Percentiles rank a stretch among this genome's conserved stretches.
These are phyloP conservation scores for Chalcis sispes DNA, from an alignment of 2,888 invertebrate genomes.

Conservation along the genomic window DNA sequence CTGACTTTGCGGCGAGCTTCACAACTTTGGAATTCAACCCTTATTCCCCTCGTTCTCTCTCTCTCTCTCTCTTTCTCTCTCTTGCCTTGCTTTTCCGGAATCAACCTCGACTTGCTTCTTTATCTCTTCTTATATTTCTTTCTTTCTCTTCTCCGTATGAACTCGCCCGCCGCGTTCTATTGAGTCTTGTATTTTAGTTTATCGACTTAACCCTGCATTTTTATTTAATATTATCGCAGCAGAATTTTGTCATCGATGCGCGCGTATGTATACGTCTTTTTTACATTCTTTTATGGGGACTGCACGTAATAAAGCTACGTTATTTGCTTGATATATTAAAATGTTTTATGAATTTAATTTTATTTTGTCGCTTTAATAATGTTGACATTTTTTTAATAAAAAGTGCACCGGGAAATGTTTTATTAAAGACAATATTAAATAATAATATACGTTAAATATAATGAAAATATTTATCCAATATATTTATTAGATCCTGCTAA, in stretches of 20 bases:
- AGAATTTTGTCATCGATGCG: conserved; percentile 44
- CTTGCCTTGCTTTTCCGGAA: conserved; percentile 1
- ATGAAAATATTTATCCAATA: too few relatives aligned
- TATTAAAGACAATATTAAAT: too few relatives aligned
- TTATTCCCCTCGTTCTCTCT: conserved; percentile 23
- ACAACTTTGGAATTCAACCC: conserved; percentile 64
- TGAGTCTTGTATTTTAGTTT: conserved; percentile 48
- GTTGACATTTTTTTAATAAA: conserved; percentile 21
- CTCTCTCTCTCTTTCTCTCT: conserved; percentile 46
- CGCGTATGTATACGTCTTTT: background rate
- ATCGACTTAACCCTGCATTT: conserved; percentile 18
- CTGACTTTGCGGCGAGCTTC: conserved; percentile 57
- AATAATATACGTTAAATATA: conserved; percentile 1
- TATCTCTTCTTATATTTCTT: background rate
- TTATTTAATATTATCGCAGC: conserved; percentile 33
- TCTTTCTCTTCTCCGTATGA: conserved; percentile 50
- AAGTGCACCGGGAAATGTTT: background rate
- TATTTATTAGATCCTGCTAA: too few relatives aligned
- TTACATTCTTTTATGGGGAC: background rate
- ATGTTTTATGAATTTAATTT: conserved; percentile 30
- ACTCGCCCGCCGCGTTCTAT: conserved; percentile 57
- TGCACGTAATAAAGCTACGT: conserved; percentile 6
- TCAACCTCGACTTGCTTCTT: background rate
- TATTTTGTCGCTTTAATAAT: background rate
- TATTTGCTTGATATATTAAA: conserved; percentile 14